Evolutionary conservation across 1,140 invertebrate genomes (phyloP), one percentile per base, ranked within the genome.

Genomic region (Drosophila hydei): DNA sequence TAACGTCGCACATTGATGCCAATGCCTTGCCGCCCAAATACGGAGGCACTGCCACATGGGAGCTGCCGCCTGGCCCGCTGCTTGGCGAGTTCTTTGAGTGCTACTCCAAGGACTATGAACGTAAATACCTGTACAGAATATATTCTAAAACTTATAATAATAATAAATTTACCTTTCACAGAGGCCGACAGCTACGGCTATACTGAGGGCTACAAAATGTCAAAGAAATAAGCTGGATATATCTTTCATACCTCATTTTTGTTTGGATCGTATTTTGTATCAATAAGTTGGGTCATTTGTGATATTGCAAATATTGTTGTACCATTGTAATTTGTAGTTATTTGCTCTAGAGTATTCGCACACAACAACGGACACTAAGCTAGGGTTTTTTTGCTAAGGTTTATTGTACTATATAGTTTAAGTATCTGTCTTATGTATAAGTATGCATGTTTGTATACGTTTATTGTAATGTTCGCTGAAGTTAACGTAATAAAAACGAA

Each of bases 11-110:
- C 59, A 93, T 97, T 38, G 93, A 94, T 30, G 91, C 93, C 1
- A 94, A 94, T 43, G 92, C 93, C 33, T 89, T 97, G 40, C 96
- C 96, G 0, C 91, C 91, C 1, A 93, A 93, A 70, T 95, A 95
- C 47, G 96, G 96, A 0, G 97, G 97, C 2, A 93, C 93, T 3
- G 78, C 94, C 23, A 91, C 93, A 5, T 88, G 93, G 70, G 92
- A 93, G 16, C 75, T 92, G 19, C 92, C 93, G 16, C 92, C 93
- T 30, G 92, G 93, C 8, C 72, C 92, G 36, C 52, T 92, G 7
- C 77, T 94, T 4, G 93, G 92, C 33, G 91, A 94, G 12, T 93
- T 94, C 79, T 89, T 94, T 33, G 91, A 91, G 43, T 88, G 83
- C 52, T 95, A 93, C 63, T 91, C 94, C 58, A 89, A 93, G 8